Evolutionary conservation across 2,888 invertebrate genomes (phyloP).

Genomic region (Chaitophorus viminalis): DNA sequence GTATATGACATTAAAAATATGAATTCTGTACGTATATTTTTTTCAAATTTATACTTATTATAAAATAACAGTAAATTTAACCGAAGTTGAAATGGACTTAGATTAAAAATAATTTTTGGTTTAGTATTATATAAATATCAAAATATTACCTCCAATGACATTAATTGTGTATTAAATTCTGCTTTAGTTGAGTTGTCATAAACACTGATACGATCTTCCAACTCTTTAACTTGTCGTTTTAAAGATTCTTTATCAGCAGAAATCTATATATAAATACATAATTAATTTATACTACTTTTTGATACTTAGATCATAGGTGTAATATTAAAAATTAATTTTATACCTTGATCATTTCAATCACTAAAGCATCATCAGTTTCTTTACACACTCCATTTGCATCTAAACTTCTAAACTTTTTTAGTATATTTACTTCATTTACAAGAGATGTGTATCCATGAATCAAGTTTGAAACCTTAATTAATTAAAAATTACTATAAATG

Average conservation of each 20-base stretch:
- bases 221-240: conserved; percentile 67
- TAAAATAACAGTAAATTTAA: background rate
- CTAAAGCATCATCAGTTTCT: conserved; percentile 65
- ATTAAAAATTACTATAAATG: background rate
- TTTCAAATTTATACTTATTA: background rate
- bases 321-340: conserved; percentile 10
- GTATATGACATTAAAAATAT: background rate
- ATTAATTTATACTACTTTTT: background rate
- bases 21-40: no score
- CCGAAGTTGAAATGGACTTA: background rate
- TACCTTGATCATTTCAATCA: conserved; percentile 67
- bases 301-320: background rate
- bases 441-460: conserved; percentile 69
- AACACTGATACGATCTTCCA: conserved; percentile 66
- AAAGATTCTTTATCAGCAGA: conserved; percentile 67
- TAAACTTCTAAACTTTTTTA: conserved; percentile 66
- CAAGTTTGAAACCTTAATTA: conserved; percentile 68
- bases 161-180: conserved; percentile 31
- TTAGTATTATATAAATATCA: background rate
- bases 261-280: conserved; percentile 64
- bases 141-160: conserved; percentile 40
- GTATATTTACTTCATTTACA: conserved; percentile 68
- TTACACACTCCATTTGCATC: conserved; percentile 63
- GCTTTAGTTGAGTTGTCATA: conserved; percentile 25
- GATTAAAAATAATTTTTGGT: background rate